A percentile compares a stretch with the other conserved stretches of the same genome.
Conservation (phyloP, 1,140 invertebrate species). For the Cyclargus thomasi region DNA sequence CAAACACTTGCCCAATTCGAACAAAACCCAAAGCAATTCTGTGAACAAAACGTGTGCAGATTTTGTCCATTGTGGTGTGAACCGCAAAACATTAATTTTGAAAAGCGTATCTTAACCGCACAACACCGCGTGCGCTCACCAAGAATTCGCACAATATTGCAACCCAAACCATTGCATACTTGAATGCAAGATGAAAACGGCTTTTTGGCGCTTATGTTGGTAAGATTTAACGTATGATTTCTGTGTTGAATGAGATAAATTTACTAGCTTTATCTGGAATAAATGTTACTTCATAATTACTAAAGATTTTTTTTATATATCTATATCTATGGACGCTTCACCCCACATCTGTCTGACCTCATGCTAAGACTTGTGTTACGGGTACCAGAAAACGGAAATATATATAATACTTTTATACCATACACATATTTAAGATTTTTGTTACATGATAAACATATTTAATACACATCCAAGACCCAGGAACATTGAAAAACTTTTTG, state of each 20-base stretch:
- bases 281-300: too few species aligned
- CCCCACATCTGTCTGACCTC: too few species aligned
- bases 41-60: slow-evolving; percentile 17
- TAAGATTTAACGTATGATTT: not conserved
- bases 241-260: not conserved
- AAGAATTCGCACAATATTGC: slow-evolving; percentile 31
- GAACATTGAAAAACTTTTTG: too few species aligned
- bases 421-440: too few species aligned
- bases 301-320: too few species aligned
- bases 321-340: too few species aligned
- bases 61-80: slow-evolving; percentile 24
- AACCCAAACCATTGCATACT: slow-evolving; percentile 26
- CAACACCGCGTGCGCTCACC: slow-evolving; percentile 26
- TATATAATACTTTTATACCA: too few species aligned
- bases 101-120: slow-evolving; percentile 27
- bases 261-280: too few species aligned
- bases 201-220: not conserved
- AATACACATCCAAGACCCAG: too few species aligned
- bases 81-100: slow-evolving; percentile 31
- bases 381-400: too few species aligned
- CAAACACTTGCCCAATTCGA: slow-evolving; percentile 2
- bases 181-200: slow-evolving; percentile 21
- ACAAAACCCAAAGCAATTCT: not conserved
- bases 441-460: too few species aligned
- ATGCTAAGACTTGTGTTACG: too few species aligned